phyloP scores from a whole-genome alignment of 1,140 invertebrate genomes.

The Notospermus geniculatus region DNA sequence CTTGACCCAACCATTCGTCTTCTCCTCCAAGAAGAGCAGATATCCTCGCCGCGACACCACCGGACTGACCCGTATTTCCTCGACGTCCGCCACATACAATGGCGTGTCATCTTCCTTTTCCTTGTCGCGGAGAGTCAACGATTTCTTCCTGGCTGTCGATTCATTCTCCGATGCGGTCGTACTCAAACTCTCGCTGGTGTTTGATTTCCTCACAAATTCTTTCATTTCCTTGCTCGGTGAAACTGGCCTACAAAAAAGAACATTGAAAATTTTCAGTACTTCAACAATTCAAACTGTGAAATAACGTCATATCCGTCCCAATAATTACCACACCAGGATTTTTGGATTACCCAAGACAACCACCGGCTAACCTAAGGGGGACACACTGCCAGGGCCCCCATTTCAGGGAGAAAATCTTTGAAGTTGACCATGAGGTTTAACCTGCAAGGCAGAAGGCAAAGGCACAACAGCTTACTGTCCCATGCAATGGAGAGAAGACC shows the following conservation, averaged over 20 bases:
- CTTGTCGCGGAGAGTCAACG: conserved; percentile 39
- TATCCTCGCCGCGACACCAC: conserved; percentile 95
- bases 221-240: conserved; percentile 28
- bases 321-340: no score
- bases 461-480: no score
- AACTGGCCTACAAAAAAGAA: conserved; percentile 25
- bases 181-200: conserved; percentile 45
- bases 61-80: conserved; percentile 95
- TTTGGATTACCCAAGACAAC: no score
- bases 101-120: conserved; percentile 60
- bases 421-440: no score
- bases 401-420: no score
- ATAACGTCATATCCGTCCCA: no score
- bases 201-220: conserved; percentile 33
- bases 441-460: no score
- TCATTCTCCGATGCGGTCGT: conserved; percentile 19
- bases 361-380: no score
- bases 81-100: conserved; percentile 89
- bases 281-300: not conserved
- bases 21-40: conserved; percentile 95
- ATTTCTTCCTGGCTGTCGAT: conserved; percentile 34
- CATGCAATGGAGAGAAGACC: no score
- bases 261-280: not conserved
- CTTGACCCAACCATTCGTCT: conserved; percentile 95
- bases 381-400: no score